Conservation (phyloP, 1,140 invertebrate genomes). For the Micrasema minimum region DNA sequence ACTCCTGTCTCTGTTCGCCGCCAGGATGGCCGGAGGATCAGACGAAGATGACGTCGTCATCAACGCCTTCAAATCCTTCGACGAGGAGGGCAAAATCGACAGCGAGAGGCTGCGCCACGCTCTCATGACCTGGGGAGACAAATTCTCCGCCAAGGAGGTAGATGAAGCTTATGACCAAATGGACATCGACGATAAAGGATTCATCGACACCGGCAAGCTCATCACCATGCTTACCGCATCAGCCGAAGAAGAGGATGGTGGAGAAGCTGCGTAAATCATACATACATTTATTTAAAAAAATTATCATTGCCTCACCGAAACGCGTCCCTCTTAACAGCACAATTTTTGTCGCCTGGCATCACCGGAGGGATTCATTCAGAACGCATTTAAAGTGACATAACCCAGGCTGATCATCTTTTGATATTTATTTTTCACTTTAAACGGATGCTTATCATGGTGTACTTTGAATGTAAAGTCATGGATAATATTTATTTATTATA, state of each 20-base stretch:
- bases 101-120: constrained; percentile 92
- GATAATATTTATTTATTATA: constrained; percentile 37
- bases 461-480: constrained; percentile 45
- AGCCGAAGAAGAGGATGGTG: constrained; percentile 78
- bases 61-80: constrained; percentile 95
- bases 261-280: constrained; percentile 69
- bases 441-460: constrained; percentile 30
- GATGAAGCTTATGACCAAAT: constrained; percentile 96
- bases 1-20: constrained; percentile 91
- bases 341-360: constrained; percentile 22
- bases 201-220: constrained; percentile 90
- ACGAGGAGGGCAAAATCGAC: constrained; percentile 89
- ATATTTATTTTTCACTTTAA: constrained; percentile 43
- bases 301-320: constrained; percentile 29
- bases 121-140: constrained; percentile 96
- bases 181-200: constrained; percentile 92
- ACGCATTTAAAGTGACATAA: constrained; percentile 26
- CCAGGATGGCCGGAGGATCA: constrained; percentile 82
- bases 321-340: constrained; percentile 23
- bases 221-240: constrained; percentile 88
- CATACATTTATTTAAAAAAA: no score
- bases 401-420: constrained; percentile 30
- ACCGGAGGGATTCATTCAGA: constrained; percentile 33
- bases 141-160: constrained; percentile 92
- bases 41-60: constrained; percentile 96